Conservation (phyloP, 2,888 invertebrate genomes). For the Ophion costatus region DNA sequence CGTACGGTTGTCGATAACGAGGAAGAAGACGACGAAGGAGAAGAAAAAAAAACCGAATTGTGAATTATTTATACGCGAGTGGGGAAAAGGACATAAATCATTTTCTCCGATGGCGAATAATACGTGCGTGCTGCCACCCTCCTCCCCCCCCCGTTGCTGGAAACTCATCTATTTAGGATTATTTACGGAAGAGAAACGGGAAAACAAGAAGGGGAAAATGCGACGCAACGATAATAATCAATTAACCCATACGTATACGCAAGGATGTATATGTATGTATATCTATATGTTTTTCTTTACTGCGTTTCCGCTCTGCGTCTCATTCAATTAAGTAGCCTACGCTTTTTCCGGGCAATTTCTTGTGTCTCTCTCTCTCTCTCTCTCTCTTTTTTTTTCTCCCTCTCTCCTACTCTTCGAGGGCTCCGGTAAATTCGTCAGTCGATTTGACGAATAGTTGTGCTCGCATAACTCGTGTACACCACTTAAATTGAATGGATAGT, state of each 20-base stretch:
- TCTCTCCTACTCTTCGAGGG: background rate
- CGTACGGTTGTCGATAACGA: conserved; percentile 31
- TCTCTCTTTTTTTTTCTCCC: background rate
- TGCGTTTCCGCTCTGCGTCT: conserved; percentile 31
- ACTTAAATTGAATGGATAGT: conserved; percentile 59
- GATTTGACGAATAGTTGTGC: conserved; percentile 49
- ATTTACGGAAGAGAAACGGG: conserved; percentile 9
- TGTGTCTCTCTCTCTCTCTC: background rate
- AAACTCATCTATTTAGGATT: conserved; percentile 39
- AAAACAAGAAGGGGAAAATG: conserved; percentile 7
- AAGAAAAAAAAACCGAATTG: conserved; percentile 16
- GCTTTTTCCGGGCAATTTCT: conserved; percentile 55
- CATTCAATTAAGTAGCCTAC: conserved; percentile 52
- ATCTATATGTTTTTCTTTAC: conserved; percentile 24
- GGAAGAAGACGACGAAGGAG: background rate
- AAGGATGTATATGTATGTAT: background rate
- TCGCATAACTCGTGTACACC: conserved; percentile 13
- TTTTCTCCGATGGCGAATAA: conserved; percentile 13
- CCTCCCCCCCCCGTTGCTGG: background rate
- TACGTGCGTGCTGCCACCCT: background rate
- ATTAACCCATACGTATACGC: conserved; percentile 5
- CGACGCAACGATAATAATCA: conserved; percentile 3
- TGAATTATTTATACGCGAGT: conserved; percentile 29
- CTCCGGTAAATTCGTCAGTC: conserved; percentile 54
- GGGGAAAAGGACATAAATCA: conserved; percentile 52